Conservation (phyloP, 2,888 invertebrate species). For the Belgica antarctica region DNA sequence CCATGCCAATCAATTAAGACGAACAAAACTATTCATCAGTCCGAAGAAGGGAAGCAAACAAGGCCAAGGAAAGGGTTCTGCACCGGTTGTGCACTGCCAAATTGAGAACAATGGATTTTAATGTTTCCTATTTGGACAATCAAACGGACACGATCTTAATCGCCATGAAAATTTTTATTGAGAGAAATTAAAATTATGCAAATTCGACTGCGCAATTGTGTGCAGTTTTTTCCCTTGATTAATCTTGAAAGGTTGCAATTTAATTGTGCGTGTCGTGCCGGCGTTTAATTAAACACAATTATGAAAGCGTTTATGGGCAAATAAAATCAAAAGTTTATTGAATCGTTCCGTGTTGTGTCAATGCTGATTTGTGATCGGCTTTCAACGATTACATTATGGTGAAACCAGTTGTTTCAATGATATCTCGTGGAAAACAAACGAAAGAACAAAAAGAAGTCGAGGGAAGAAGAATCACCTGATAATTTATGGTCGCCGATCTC, state of each 20-base stretch:
- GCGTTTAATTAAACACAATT: neutral
- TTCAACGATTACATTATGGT: neutral
- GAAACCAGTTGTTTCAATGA: conserved; percentile 8
- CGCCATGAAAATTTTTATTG: neutral
- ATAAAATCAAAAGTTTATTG: conserved; percentile 22
- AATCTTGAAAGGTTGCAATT: too few relatives aligned
- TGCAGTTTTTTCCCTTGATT: neutral
- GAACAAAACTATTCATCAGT: conserved; percentile 15
- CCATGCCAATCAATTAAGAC: conserved; percentile 20
- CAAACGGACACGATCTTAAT: conserved; percentile 12
- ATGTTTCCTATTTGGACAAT: conserved; percentile 17
- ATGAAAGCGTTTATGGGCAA: neutral
- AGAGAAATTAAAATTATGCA: conserved; percentile 27
- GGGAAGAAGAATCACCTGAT: conserved; percentile 40
- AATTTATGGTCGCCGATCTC: conserved; percentile 39
- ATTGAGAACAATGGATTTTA: neutral
- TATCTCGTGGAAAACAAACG: conserved; percentile 8
- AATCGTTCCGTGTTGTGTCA: conserved; percentile 8
- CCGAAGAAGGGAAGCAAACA: neutral
- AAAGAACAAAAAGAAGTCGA: too few relatives aligned
- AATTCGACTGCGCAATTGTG: neutral
- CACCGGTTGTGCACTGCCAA: neutral
- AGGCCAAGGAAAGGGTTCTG: neutral
- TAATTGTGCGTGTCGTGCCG: neutral
- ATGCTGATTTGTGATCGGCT: neutral